These are phyloP conservation scores for Phania funesta DNA, from an alignment of 2,888 invertebrate species.

Conservation along the genomic window DNA sequence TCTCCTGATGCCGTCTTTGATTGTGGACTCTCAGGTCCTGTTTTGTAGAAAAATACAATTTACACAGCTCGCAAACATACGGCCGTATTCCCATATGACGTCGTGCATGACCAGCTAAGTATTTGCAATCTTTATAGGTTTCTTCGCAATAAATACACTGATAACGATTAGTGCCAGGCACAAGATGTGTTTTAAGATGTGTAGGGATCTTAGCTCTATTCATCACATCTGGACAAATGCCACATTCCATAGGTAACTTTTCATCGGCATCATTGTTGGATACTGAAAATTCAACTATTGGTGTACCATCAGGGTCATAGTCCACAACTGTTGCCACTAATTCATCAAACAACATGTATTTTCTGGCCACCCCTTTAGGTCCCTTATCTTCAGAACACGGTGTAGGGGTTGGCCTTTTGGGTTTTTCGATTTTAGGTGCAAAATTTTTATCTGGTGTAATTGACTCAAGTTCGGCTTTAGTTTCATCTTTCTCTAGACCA, in stretches of 20 bases:
- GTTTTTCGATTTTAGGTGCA: slow-evolving; percentile 15
- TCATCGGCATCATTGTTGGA: slow-evolving; percentile 70
- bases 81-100: slow-evolving; percentile 77
- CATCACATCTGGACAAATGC: slow-evolving; percentile 77
- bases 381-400: slow-evolving; percentile 38
- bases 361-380: slow-evolving; percentile 23
- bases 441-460: not conserved
- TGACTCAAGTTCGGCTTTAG: not conserved
- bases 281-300: slow-evolving; percentile 76
- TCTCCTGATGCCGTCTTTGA: slow-evolving; percentile 75
- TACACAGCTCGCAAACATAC: slow-evolving; percentile 76
- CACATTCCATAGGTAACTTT: slow-evolving; percentile 75
- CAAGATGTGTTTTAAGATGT: slow-evolving; percentile 74
- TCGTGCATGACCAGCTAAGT: slow-evolving; percentile 75
- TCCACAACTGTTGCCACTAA: slow-evolving; percentile 77
- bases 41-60: slow-evolving; percentile 76
- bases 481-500: slow-evolving; percentile 6
- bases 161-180: slow-evolving; percentile 73
- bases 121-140: slow-evolving; percentile 76
- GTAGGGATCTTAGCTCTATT: slow-evolving; percentile 71
- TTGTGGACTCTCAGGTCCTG: slow-evolving; percentile 76
- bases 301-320: slow-evolving; percentile 73
- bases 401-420: slow-evolving; percentile 3
- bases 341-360: slow-evolving; percentile 75
- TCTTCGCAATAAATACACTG: slow-evolving; percentile 75